phyloP scores from a whole-genome alignment of 2,797 vertebrate species.

The Syngnathus acus region DNA sequence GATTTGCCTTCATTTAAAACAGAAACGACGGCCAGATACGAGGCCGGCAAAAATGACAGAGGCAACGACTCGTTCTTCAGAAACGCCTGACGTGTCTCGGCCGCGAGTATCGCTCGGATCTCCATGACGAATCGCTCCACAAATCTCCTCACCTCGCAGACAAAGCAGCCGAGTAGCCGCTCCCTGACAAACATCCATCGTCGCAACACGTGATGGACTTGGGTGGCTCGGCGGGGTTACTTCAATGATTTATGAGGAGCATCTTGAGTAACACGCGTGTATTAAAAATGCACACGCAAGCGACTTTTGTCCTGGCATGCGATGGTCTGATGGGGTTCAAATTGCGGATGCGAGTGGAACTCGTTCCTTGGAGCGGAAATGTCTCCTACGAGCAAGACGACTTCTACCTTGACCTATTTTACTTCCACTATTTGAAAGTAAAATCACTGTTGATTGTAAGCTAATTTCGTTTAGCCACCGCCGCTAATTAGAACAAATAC shows the following conservation, averaged over 20 bases:
- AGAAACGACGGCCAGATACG: constrained; percentile 18
- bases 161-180: neutral
- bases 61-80: constrained; percentile 57
- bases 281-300: constrained; percentile 3
- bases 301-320: neutral
- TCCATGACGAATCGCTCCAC: constrained; percentile 24
- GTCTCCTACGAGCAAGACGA: neutral
- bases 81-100: constrained; percentile 38
- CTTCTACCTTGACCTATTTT: neutral
- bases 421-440: neutral
- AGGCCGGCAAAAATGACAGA: constrained; percentile 30
- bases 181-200: constrained; percentile 11
- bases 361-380: neutral
- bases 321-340: neutral
- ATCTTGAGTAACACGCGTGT: constrained; percentile 1
- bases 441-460: no score
- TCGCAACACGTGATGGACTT: constrained; percentile 8
- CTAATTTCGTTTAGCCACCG: no score
- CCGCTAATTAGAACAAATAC: no score
- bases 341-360: neutral
- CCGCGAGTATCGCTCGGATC: constrained; percentile 4
- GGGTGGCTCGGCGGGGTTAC: neutral
- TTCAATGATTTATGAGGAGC: neutral
- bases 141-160: constrained; percentile 32
- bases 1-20: no score